Conservation (phyloP, 2,888 invertebrate genomes). For the Ophion slaviceki region DNA sequence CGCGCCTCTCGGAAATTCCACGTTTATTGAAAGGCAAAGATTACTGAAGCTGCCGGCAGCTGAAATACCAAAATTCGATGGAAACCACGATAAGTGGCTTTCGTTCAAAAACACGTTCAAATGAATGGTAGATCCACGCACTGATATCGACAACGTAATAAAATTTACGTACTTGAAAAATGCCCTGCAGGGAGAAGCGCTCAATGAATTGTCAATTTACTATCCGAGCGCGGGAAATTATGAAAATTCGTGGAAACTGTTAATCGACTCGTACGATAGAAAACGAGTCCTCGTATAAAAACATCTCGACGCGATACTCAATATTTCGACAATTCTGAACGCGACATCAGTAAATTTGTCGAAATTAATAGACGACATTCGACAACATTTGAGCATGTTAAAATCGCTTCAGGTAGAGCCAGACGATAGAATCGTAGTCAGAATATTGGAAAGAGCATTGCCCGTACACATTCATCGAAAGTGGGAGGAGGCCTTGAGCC, state of each 20-base stretch:
- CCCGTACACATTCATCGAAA: conserved; percentile 30
- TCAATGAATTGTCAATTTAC: conserved; percentile 44
- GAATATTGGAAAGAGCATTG: conserved; percentile 32
- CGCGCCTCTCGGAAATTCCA: conserved; percentile 40
- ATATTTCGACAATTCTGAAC: conserved; percentile 24
- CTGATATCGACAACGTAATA: conserved; percentile 52
- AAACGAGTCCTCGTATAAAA: conserved; percentile 61
- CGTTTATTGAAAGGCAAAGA: conserved; percentile 42
- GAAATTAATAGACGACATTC: conserved; percentile 35
- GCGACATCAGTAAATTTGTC: conserved; percentile 31
- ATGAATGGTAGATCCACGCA: conserved; percentile 57
- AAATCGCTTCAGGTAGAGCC: conserved; percentile 61
- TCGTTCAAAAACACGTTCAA: conserved; percentile 56
- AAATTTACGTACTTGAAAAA: conserved; percentile 60
- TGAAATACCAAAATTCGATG: conserved; percentile 64
- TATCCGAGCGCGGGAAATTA: conserved; percentile 58
- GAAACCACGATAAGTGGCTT: conserved; percentile 60
- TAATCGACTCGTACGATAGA: conserved; percentile 55
- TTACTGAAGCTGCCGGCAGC: conserved; percentile 48
- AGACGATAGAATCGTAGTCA: conserved; percentile 22
- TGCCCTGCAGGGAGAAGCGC: conserved; percentile 45
- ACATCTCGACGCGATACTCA: conserved; percentile 59
- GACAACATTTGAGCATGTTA: conserved; percentile 67
- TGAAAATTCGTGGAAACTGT: conserved; percentile 47
- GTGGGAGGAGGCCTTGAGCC: conserved; percentile 37